A percentile compares a stretch with the other conserved stretches of the same genome.
These are phyloP conservation scores for Drosophila orosa DNA, from an alignment of 1,140 invertebrate species.

Conservation along the genomic window DNA sequence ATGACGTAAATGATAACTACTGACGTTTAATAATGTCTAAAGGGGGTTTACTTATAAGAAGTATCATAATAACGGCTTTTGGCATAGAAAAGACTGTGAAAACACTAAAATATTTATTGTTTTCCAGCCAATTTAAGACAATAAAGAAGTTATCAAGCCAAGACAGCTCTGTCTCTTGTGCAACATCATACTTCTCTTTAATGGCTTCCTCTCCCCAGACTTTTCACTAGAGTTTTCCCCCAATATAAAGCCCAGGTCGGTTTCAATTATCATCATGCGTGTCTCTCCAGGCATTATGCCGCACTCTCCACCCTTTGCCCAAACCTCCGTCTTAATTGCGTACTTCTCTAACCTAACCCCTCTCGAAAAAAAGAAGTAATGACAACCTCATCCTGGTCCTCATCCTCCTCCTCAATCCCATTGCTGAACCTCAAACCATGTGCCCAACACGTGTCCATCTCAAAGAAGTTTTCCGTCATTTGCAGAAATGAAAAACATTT, in stretches of 20 bases:
- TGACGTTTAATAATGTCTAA: neutral
- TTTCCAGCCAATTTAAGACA: neutral
- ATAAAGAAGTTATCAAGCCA: conserved; percentile 11
- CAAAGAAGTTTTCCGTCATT: conserved; percentile 60
- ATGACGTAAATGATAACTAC: conserved; percentile 4
- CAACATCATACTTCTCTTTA: conserved; percentile 16
- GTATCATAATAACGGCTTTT: too few species aligned
- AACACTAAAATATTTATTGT: conserved; percentile 1
- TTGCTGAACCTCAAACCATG: conserved; percentile 27
- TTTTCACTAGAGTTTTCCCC: conserved; percentile 26
- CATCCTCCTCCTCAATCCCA: neutral
- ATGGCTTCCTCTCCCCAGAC: conserved; percentile 12
- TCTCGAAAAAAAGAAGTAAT: conserved; percentile 16
- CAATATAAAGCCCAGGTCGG: conserved; percentile 8
- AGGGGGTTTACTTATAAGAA: neutral
- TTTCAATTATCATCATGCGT: conserved; percentile 49
- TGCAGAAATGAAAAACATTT: conserved; percentile 63
- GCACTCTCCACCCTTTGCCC: conserved; percentile 1
- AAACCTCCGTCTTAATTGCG: conserved; percentile 36
- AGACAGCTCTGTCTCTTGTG: neutral
- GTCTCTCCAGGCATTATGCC: conserved; percentile 20
- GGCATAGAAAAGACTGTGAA: neutral
- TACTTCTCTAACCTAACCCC: conserved; percentile 1
- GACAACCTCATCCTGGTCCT: conserved; percentile 19
- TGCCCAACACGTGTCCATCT: conserved; percentile 54